Evolutionary conservation across 2,797 vertebrate genomes (phyloP).

Genomic region (Lacerta viridis): DNA sequence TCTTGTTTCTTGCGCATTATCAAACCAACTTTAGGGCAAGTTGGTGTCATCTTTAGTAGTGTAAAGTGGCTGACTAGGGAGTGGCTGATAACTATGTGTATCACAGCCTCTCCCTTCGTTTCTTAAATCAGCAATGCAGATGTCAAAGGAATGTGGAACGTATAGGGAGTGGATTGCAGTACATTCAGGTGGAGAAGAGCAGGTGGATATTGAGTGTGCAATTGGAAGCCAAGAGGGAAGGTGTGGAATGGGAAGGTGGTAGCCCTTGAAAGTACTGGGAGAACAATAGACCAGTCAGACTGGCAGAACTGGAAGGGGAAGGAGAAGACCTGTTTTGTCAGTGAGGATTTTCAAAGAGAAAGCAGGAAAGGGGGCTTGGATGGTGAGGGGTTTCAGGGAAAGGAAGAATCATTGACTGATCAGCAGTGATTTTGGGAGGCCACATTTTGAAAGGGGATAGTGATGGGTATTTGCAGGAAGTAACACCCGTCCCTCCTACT

Average conservation of each 20-base stretch:
- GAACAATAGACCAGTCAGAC: not conserved
- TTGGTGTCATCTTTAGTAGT: not conserved
- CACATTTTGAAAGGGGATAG: not conserved
- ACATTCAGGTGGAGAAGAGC: too few species aligned
- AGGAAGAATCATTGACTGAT: not conserved
- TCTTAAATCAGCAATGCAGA: not conserved
- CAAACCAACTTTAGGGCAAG: not conserved
- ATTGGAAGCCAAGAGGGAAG: not conserved
- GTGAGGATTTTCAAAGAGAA: not conserved
- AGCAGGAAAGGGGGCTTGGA: not conserved
- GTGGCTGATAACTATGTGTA: not conserved
- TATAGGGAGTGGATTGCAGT: not conserved
- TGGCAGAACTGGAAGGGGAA: not conserved
- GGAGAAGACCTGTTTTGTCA: too few species aligned
- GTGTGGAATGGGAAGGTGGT: too few species aligned
- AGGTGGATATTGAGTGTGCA: not conserved
- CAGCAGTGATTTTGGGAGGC: not conserved
- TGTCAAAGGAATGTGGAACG: not conserved
- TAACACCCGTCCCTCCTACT: not conserved
- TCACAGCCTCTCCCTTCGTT: not conserved
- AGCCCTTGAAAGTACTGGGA: not conserved
- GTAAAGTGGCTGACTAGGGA: not conserved
- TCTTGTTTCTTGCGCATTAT: not conserved
- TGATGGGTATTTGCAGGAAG: not conserved
- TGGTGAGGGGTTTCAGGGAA: too few species aligned